These are phyloP conservation scores for Thrips palmi DNA, from an alignment of 1,140 invertebrate species.

Conservation along the genomic window DNA sequence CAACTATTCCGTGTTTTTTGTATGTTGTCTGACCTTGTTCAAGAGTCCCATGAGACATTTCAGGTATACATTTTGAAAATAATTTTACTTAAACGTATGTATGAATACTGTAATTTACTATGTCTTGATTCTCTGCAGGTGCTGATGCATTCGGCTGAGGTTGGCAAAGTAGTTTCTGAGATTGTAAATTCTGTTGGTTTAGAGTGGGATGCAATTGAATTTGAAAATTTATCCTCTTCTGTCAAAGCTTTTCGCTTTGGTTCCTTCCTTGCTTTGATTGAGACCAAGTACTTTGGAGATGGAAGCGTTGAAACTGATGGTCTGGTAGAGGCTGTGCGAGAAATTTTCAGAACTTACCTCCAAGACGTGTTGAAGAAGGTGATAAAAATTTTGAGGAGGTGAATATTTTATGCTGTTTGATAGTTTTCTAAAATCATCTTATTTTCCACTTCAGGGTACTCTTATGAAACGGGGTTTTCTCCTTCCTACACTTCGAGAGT, in stretches of 20 bases:
- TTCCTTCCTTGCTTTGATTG: slow-evolving; percentile 50
- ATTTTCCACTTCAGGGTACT: slow-evolving; percentile 32
- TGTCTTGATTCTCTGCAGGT: slow-evolving; percentile 25
- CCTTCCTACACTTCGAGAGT: slow-evolving; percentile 52
- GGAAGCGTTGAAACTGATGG: slow-evolving; percentile 36
- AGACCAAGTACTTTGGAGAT: slow-evolving; percentile 39
- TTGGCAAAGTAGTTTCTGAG: slow-evolving; percentile 39
- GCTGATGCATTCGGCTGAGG: slow-evolving; percentile 41
- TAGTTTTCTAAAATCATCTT: slow-evolving; percentile 1
- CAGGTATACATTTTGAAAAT: slow-evolving; percentile 16
- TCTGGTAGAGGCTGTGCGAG: slow-evolving; percentile 48
- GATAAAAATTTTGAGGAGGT: too few species aligned
- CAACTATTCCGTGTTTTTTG: slow-evolving; percentile 64
- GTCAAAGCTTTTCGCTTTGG: slow-evolving; percentile 40
- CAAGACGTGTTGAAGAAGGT: slow-evolving; percentile 70
- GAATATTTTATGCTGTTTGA: too few species aligned
- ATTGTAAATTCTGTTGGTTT: slow-evolving; percentile 42
- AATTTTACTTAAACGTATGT: slow-evolving; percentile 1
- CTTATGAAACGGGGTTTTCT: slow-evolving; percentile 54
- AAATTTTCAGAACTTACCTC: slow-evolving; percentile 56
- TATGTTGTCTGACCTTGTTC: slow-evolving; percentile 45
- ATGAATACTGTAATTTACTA: not conserved
- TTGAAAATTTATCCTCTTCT: slow-evolving; percentile 37
- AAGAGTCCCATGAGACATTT: slow-evolving; percentile 22
- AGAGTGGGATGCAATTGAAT: slow-evolving; percentile 44